Evolutionary conservation across 2,888 invertebrate genomes (phyloP).

Genomic region (Ligdia adustata): DNA sequence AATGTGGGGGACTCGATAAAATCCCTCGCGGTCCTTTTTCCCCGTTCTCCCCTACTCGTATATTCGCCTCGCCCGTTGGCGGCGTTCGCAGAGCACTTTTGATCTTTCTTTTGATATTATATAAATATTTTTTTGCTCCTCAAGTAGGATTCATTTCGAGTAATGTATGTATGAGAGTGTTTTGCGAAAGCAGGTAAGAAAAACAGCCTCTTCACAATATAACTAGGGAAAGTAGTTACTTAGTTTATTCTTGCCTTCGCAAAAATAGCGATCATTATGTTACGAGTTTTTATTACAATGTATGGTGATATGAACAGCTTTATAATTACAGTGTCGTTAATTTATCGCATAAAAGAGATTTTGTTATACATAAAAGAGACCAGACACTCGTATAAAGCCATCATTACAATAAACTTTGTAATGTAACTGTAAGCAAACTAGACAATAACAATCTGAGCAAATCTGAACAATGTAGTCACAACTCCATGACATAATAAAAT

Average conservation of each 20-base stretch:
- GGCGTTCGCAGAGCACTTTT: slow-evolving; percentile 60
- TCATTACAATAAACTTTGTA: too few relatives aligned
- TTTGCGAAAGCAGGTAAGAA: slow-evolving; percentile 19
- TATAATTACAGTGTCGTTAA: too few relatives aligned
- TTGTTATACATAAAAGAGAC: too few relatives aligned
- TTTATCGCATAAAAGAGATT: too few relatives aligned
- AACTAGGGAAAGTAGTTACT: background rate
- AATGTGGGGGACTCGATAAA: slow-evolving; percentile 62
- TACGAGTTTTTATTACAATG: too few relatives aligned
- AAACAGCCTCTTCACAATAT: background rate
- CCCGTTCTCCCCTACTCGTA: slow-evolving; percentile 44
- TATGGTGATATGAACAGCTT: too few relatives aligned
- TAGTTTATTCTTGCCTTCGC: too few relatives aligned
- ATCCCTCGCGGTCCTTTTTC: slow-evolving; percentile 52
- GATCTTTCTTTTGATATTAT: slow-evolving; percentile 74
- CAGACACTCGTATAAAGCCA: too few relatives aligned
- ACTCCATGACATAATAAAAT: background rate
- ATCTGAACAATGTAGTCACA: background rate
- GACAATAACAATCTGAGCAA: background rate
- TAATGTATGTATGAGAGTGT: slow-evolving; percentile 58
- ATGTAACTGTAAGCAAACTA: too few relatives aligned
- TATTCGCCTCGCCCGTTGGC: slow-evolving; percentile 42
- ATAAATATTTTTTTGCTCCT: slow-evolving; percentile 71
- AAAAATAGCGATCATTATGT: too few relatives aligned
- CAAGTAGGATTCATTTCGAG: slow-evolving; percentile 64